phyloP scores from a whole-genome alignment of 2,888 invertebrate genomes.

The Sesia bembeciformis region DNA sequence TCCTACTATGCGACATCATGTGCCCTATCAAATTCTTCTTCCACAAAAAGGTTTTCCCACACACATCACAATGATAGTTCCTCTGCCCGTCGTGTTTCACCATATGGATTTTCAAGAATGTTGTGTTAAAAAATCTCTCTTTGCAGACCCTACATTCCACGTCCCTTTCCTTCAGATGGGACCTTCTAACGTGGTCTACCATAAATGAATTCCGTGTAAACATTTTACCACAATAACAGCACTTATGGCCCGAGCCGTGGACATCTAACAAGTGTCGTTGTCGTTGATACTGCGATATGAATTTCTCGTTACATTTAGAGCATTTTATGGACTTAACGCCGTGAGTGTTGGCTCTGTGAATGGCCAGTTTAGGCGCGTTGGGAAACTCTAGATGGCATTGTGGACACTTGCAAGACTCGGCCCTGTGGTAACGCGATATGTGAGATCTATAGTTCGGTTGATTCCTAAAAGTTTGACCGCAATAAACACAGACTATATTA shows the following conservation, averaged over 20 bases:
- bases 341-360: conserved; percentile 8
- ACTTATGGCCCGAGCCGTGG: conserved; percentile 8
- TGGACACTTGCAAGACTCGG: conserved; percentile 6
- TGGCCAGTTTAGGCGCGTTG: conserved; percentile 3
- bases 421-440: conserved; percentile 8
- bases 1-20: conserved; percentile 46
- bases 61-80: conserved; percentile 52
- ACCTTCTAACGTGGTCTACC: conserved; percentile 48
- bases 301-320: conserved; percentile 8
- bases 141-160: conserved; percentile 11
- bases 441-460: conserved; percentile 10
- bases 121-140: conserved; percentile 9
- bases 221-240: conserved; percentile 22
- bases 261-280: conserved; percentile 8
- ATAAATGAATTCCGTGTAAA: conserved; percentile 33
- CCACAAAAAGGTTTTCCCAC: conserved; percentile 52
- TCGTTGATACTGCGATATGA: conserved; percentile 6
- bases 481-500: conserved; percentile 11
- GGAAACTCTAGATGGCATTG: conserved; percentile 39
- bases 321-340: conserved; percentile 7
- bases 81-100: conserved; percentile 42
- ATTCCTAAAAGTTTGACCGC: conserved; percentile 10
- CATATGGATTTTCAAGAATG: conserved; percentile 20
- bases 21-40: conserved; percentile 62
- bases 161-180: conserved; percentile 26